Evolutionary conservation across 92 coral and sea anemone species (phyloP).

Genomic region (Metridium senile): DNA sequence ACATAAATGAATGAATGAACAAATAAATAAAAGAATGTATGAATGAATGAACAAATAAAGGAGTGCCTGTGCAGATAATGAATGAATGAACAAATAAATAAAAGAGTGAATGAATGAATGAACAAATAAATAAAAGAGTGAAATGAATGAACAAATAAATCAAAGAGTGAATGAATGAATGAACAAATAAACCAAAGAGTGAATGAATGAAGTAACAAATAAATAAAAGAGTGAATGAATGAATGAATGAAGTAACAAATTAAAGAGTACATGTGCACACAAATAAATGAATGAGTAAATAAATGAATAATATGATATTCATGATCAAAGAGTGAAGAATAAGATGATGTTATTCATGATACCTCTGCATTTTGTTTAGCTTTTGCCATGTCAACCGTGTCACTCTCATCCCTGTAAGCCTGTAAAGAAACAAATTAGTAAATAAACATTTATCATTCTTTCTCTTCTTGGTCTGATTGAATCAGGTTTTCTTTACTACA

Average conservation of each 20-base stretch:
- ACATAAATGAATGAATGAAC: neutral
- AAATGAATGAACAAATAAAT: no score
- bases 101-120: neutral
- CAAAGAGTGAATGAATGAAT: neutral
- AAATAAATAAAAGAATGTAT: neutral
- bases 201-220: neutral
- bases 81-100: neutral
- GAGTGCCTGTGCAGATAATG: neutral
- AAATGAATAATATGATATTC: no score
- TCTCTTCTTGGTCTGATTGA: neutral
- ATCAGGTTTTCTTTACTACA: neutral
- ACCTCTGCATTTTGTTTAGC: slow-evolving; percentile 93
- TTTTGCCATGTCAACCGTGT: slow-evolving; percentile 65
- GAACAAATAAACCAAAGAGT: no score
- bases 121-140: neutral
- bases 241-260: no score
- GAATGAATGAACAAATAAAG: neutral
- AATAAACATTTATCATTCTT: neutral
- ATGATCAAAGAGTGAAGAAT: no score
- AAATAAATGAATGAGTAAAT: no score
- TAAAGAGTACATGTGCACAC: no score
- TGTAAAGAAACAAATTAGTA: slow-evolving; percentile 7
- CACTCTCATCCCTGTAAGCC: slow-evolving; percentile 91
- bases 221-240: no score
- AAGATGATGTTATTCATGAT: no score